Percentiles rank a stretch among this genome's conserved stretches.
Conservation (phyloP, 2,113 vertebrate genomes). For the Murina feae region DNA sequence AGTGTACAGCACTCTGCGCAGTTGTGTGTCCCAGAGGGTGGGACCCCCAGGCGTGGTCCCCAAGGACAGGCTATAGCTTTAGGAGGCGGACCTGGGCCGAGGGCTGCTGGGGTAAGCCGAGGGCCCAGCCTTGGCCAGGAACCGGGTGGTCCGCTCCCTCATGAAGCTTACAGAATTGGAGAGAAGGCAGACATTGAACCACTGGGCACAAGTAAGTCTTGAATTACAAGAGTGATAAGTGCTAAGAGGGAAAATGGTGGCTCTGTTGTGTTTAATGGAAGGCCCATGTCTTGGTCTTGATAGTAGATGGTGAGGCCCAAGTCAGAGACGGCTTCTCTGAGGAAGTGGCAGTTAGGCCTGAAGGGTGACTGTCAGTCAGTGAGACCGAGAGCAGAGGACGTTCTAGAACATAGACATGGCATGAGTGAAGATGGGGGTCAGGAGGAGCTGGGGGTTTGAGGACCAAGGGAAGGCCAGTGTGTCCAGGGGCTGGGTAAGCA, state of each 20-base stretch:
- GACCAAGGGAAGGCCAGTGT: neutral
- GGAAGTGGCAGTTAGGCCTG: neutral
- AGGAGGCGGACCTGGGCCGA: neutral
- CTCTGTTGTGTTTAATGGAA: too few species aligned
- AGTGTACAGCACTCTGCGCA: neutral
- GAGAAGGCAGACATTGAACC: neutral
- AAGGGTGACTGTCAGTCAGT: neutral
- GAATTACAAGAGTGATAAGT: neutral
- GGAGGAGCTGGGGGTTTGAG: neutral
- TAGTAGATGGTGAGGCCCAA: neutral
- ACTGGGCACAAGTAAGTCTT: neutral
- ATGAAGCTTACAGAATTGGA: neutral
- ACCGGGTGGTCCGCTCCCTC: too few species aligned
- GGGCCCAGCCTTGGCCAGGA: rapidly evolving
- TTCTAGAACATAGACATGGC: neutral
- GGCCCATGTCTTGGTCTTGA: neutral
- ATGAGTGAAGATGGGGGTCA: neutral
- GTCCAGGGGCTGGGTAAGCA: neutral
- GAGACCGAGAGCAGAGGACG: neutral
- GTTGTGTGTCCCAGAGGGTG: neutral
- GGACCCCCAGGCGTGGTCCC: neutral
- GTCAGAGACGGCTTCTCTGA: neutral
- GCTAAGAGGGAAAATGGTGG: neutral
- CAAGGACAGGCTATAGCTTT: neutral
- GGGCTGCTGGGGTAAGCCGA: neutral